Base-by-base conservation (phyloP, 2,888 invertebrate species). In the Iselma pallidipennis region DNA sequence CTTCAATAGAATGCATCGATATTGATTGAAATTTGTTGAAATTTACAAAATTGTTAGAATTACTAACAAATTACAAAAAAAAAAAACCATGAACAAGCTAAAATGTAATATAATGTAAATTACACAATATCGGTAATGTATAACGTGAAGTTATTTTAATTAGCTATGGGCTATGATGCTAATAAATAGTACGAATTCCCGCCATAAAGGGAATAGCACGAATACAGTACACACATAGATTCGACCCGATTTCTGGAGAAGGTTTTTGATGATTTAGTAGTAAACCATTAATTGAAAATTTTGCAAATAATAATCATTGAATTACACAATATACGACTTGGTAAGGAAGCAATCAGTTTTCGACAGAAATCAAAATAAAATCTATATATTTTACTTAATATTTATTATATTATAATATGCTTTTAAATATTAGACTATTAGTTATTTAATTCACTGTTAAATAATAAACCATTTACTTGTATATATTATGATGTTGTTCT, bases 101-200 rank as follows among this genome's bases (percentile, higher is more conserved):
- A n/a, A n/a, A n/a, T n/a, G n/a, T n/a, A n/a, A n/a, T n/a, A n/a
- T n/a, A n/a, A n/a, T n/a, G 4, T 4, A 29, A 1, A 4, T 26
- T 26, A 26, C 6, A 6, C 6, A 26, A 5, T 26, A 6, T 26
- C 4, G 3, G 29, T 29, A 29, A 12, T 29, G 12, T 29, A 12
- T 29, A 29, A 29, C 7, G n/a, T 33, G 2, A 16, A 23, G 49
- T 26, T 58, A 62, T 62, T 62, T 58, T 55, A 62, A 59, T 50
- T 58, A 58, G 58, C 52, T 55, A 37, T 48, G 14, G 55, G 58
- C 52, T 55, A 37, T 48, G 14, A 31, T 52, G 55, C 57, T 55
- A 55, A 57, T 61, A 58, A 62, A 62, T 58, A 55, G 52, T 58
- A 62, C 50, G 55, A 58, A 62, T 62, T 62, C 62, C 55, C 58